Evolutionary conservation across 2,113 vertebrate species (phyloP), one percentile per base, ranked within the genome.

Genomic region (Edolisoma coerulescens): DNA sequence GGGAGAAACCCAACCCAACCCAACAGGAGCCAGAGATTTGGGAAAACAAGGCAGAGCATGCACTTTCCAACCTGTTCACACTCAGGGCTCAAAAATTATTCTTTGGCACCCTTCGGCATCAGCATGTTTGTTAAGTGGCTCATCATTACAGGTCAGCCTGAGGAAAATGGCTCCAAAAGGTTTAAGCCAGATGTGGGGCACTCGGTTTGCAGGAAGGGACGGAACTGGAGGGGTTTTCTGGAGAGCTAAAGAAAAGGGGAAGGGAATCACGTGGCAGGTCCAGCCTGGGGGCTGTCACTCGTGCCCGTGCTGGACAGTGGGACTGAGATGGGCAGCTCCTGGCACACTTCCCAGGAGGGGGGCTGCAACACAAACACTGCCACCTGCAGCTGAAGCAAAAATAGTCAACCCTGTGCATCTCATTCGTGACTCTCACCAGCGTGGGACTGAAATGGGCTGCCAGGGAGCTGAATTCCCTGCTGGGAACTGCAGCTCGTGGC

Each of bases 221-320:
- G 23, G n/a, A 61, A 44, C 32, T 28, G 70, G 35, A 37, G 26
- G 28, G 49, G 19, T 37, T 73, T 83, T 86, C 68, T 89, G 54
- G 70, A 78, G 45, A 28, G 20, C 33, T 75, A 19, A 59, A 77
- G 8, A 33, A 12, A 60, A 61, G 12, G 16, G 16, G 81, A 59
- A 63, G 54, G 60, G 15, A 54, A 17, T 56, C 6, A 0, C 67
- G 47, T 3, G 32, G 9, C 7, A 10, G 20, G 26, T 75, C 26
- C 54, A 50, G n/a, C 6, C 11, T 41, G 61, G 42, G 30, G 15
- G 27, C 54, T 9, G 33, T 23, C 1, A 0, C 59, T 84, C 1
- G 2, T 3, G 9, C 35, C n/a, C 7, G 0, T 11, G 42, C 57
- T 84, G 80, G 68, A 9, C 2, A 4, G 63, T 0, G 18, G 49